A percentile compares a stretch with the other conserved stretches of the same genome.
Conservation (phyloP, 2,888 invertebrate species). For the Proisotoma minuta region DNA sequence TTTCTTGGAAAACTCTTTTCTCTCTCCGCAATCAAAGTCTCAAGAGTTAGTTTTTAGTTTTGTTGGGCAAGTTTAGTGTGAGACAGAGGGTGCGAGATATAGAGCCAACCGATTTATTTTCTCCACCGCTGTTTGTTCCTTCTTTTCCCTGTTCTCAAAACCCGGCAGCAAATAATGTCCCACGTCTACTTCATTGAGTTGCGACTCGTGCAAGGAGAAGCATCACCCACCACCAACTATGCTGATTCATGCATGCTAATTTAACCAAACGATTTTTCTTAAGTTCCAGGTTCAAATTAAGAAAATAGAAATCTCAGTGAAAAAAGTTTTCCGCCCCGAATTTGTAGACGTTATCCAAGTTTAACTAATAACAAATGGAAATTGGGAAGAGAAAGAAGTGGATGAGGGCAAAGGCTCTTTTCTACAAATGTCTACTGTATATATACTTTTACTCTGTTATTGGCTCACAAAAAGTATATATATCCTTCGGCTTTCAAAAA, state of each 20-base stretch:
- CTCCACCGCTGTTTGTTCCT: background rate
- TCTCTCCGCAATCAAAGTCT: background rate
- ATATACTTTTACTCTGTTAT: too few species aligned
- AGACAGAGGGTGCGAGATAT: background rate
- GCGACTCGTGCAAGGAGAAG: background rate
- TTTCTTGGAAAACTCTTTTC: background rate
- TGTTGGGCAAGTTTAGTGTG: background rate
- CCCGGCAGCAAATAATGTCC: too few species aligned
- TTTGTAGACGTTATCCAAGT: constrained; percentile 42
- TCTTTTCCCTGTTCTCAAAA: too few species aligned
- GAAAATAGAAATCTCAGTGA: constrained; percentile 17
- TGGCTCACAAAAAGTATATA: background rate
- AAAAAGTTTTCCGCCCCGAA: constrained; percentile 41
- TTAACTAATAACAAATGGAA: constrained; percentile 46
- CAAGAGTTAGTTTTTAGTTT: background rate
- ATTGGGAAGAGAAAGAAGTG: constrained; percentile 25
- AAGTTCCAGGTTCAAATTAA: constrained; percentile 15
- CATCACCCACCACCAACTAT: background rate
- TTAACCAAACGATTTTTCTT: constrained; percentile 19
- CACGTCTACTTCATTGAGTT: constrained; percentile 3
- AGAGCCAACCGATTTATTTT: too few species aligned
- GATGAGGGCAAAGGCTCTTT: background rate
- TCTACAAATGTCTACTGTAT: too few species aligned
- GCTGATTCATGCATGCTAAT: constrained; percentile 21
- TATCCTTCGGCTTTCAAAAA: constrained; percentile 9